Evolutionary conservation across 92 coral and sea anemone genomes (phyloP), one percentile per base, ranked within the genome.

Genomic region (Palythoa heliodiscus): DNA sequence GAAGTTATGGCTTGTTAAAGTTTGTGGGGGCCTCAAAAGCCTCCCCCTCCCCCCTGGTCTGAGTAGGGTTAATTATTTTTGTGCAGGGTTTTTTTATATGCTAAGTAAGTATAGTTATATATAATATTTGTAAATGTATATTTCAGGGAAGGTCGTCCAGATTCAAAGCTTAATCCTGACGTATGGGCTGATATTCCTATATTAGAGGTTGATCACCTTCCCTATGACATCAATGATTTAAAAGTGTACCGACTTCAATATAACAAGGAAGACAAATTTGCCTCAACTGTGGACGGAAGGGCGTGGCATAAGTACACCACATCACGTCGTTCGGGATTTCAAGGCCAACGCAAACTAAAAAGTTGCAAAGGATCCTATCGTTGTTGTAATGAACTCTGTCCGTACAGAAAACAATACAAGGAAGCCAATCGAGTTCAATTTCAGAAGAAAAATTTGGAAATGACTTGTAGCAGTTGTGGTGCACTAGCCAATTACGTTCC

Each of bases 331-430:
- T 3, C 69, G 22, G 90, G 88, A 13, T 76, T 77, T 58, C 54
- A 13, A 72, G 89, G 93, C 20, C 88, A 71, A 52, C 52, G 89
- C 13, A 75, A 71, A 15, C 20, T 91, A 6, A 79, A 83, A 71
- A 74, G 89, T 52, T 91, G 89, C 75, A 88, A 88, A 85, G 91
- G 93, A 43, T 83, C 93, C 39, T 86, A 87, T 55, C 87, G 89
- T 1, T 87, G 91, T 84, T 61, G 17, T 50, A 90, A 91, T 52
- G 87, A 85, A 22, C 69, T 61, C 15, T 91, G 93, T 80, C 84
- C 86, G 7, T 91, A 83, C 83, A 50, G 24, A 25, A 50, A 87
- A 7, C 89, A 87, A 23, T 91, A 70, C 64, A 78, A 79, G 39
- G 63, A 91, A 52, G 78, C 76, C 14, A 91, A 91, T 78, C 76